A percentile compares a stretch with the other conserved stretches of the same genome.
phyloP scores from a whole-genome alignment of 2,888 invertebrate genomes.

The Xestia xanthographa region DNA sequence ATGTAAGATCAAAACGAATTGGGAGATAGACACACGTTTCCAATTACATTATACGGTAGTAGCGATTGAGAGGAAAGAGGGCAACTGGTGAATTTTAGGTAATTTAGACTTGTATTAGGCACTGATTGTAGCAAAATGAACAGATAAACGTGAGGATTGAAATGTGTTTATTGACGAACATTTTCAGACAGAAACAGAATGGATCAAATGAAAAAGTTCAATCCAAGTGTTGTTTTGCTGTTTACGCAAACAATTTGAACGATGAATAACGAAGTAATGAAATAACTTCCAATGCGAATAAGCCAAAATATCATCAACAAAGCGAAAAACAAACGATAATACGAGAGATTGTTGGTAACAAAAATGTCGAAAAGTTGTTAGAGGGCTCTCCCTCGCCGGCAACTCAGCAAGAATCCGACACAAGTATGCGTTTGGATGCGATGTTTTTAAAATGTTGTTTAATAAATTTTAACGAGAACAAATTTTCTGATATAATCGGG shows the following conservation, averaged over 20 bases:
- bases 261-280: constrained; percentile 78
- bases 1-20: constrained; percentile 29
- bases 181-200: constrained; percentile 65
- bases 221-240: constrained; percentile 72
- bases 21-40: constrained; percentile 25
- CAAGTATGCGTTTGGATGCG: constrained; percentile 76
- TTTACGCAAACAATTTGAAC: constrained; percentile 80
- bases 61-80: neutral
- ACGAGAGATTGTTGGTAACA: constrained; percentile 76
- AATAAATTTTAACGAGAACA: constrained; percentile 61
- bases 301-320: constrained; percentile 82
- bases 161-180: constrained; percentile 54
- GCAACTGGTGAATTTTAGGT: constrained; percentile 12
- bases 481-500: constrained; percentile 47
- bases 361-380: constrained; percentile 77
- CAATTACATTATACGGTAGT: constrained; percentile 37
- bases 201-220: constrained; percentile 67
- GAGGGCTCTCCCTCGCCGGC: constrained; percentile 53
- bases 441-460: constrained; percentile 70
- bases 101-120: neutral
- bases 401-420: constrained; percentile 74
- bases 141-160: neutral
- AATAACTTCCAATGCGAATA: constrained; percentile 81
- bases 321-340: constrained; percentile 79
- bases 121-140: constrained; percentile 7